A percentile compares a stretch with the other conserved stretches of the same genome.
These are phyloP conservation scores for Formica exsecta DNA, from an alignment of 1,140 invertebrate genomes.

Conservation along the genomic window DNA sequence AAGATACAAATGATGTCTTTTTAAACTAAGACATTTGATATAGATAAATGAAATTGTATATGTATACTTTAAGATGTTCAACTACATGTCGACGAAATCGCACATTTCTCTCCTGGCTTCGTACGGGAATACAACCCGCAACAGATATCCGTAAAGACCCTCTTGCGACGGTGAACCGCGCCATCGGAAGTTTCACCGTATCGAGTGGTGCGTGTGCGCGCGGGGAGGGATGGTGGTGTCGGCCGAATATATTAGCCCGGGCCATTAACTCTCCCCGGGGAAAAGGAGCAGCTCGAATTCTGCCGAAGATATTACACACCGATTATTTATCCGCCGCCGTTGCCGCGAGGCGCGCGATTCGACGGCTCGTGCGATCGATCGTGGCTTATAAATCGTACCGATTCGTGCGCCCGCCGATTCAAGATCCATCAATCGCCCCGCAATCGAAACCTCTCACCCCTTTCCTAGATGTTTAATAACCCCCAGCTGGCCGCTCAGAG, in stretches of 20 bases:
- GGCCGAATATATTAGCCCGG: conserved; percentile 59
- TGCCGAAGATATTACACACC: conserved; percentile 51
- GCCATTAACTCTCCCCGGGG: conserved; percentile 60
- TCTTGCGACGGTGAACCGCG: conserved; percentile 49
- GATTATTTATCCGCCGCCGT: conserved; percentile 54
- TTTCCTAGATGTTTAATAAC: conserved; percentile 75
- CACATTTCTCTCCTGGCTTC: conserved; percentile 27
- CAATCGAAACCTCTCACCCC: conserved; percentile 69
- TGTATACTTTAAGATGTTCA: conserved; percentile 19
- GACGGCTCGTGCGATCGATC: conserved; percentile 53
- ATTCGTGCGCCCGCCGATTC: conserved; percentile 48
- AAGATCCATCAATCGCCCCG: conserved; percentile 71
- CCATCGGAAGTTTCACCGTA: conserved; percentile 59
- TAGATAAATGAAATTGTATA: background rate
- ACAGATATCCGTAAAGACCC: conserved; percentile 57
- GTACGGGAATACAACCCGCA: conserved; percentile 17
- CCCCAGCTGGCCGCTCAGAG: conserved; percentile 68
- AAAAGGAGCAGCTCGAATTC: conserved; percentile 59
- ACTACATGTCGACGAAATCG: background rate
- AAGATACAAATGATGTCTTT: background rate
- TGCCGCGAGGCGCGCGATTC: conserved; percentile 27
- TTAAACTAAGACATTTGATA: background rate
- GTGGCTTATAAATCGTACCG: conserved; percentile 37
- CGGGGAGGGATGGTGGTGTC: conserved; percentile 3
- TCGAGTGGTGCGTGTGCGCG: conserved; percentile 23